Evolutionary conservation across 2,113 vertebrate genomes (phyloP), one percentile per base, ranked within the genome.

Genomic region (Cromileptes altivelis): DNA sequence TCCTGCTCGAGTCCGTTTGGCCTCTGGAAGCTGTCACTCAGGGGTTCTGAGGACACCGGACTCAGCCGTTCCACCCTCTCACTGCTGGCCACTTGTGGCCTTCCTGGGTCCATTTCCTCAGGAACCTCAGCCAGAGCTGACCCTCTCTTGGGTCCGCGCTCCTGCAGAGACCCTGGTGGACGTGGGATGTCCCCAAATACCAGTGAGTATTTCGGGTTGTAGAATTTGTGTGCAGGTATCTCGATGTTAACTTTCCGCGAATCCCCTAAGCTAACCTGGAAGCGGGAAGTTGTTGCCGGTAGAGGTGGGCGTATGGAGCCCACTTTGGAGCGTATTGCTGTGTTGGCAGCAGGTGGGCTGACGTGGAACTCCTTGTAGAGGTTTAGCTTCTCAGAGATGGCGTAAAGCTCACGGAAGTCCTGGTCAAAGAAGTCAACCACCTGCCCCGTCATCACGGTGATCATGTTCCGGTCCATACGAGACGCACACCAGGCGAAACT

Each of bases 401-500:
- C 97, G 0, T 99, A 99, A 7, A 99, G 96, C 88, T 99, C 97
- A 5, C 98, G 95, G 90, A 99, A 99, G 88, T 98, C 97, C 14
- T 90, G 37, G 5, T 99, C 98, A 40, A 97, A 99, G 87, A 96
- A 92, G 82, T 99, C 97, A 10, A 97, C 96, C 0, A 97, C 94
- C 88, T 98, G 97, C 8, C 98, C 98, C 0, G 97, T 96, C 94
- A 99, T 95, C 69, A 98, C 90, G 0, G 97, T 96, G 80, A 99
- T 96, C 81, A 97, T 96, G 88, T 97, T 98, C 82, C 98, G 95
- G 92, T 99, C 97, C 88, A 98, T 94, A 6, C 97, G 96, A 9
- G 96, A 97, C 13, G 97, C 95, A 18, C 93, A 96, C 98, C 98
- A 99, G 0, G 97, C 97, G 90, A 98, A 99, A 78, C 98, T 99